phyloP scores from a whole-genome alignment of 1,140 invertebrate genomes.

The Camponotus vicinus region DNA sequence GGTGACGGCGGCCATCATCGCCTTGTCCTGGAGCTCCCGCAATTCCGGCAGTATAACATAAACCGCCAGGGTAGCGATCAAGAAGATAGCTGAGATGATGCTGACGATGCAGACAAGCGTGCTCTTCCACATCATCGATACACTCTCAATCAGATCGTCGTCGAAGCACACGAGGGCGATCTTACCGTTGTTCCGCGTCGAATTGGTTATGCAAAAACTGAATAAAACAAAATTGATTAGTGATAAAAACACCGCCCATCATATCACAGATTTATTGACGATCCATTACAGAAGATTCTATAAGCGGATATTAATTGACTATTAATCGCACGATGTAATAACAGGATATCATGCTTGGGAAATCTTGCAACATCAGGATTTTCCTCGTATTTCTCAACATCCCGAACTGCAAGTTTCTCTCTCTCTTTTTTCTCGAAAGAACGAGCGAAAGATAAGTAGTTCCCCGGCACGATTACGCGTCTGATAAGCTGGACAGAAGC shows the following conservation, averaged over 20 bases:
- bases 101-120: slow-evolving; percentile 84
- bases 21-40: slow-evolving; percentile 86
- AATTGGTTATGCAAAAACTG: slow-evolving; percentile 85
- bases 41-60: slow-evolving; percentile 88
- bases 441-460: background rate
- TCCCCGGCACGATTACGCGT: background rate
- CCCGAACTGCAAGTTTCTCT: no score
- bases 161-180: slow-evolving; percentile 87
- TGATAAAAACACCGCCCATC: background rate
- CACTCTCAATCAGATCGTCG: slow-evolving; percentile 46
- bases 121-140: slow-evolving; percentile 69
- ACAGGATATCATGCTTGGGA: background rate
- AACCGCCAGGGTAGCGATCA: slow-evolving; percentile 87
- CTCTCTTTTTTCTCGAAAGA: background rate
- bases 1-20: slow-evolving; percentile 84
- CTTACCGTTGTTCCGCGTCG: slow-evolving; percentile 63
- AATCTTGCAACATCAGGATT: slow-evolving; percentile 16
- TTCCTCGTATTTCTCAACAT: slow-evolving; percentile 15
- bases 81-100: slow-evolving; percentile 88
- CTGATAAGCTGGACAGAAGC: background rate
- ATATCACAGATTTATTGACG: background rate
- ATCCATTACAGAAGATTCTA: slow-evolving; percentile 1
- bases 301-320: background rate
- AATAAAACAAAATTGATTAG: slow-evolving; percentile 53
- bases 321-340: background rate